Conservation (phyloP, 2,888 invertebrate genomes). For the Protophormia terraenovae region DNA sequence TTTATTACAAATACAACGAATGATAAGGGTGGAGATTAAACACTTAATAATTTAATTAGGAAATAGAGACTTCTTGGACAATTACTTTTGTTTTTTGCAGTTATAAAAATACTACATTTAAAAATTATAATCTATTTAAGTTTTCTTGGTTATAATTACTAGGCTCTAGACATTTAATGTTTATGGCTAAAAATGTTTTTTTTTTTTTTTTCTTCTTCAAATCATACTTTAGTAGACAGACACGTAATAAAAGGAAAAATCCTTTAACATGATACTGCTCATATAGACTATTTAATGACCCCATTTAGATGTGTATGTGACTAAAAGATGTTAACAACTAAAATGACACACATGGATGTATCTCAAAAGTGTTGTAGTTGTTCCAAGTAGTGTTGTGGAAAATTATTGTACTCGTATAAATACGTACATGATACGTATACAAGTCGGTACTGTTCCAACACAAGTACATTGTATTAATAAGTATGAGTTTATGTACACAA, state of each 20-base stretch:
- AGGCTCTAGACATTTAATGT: neutral
- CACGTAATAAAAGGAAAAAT: neutral
- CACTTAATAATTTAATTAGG: too few relatives aligned
- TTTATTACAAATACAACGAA: too few relatives aligned
- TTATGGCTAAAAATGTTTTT: too few relatives aligned
- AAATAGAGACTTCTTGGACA: too few relatives aligned
- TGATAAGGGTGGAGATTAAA: too few relatives aligned
- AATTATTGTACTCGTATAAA: neutral
- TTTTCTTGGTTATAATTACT: neutral
- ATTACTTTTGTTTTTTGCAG: too few relatives aligned
- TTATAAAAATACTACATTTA: too few relatives aligned
- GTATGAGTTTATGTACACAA: neutral
- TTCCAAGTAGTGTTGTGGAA: neutral
- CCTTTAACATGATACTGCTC: neutral
- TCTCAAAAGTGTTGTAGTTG: neutral
- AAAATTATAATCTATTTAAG: too few relatives aligned
- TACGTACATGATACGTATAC: too few relatives aligned
- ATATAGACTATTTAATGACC: conserved; percentile 1
- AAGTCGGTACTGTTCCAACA: too few relatives aligned
- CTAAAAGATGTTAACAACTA: neutral
- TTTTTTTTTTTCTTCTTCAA: too few relatives aligned
- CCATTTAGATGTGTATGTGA: neutral
- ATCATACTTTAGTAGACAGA: neutral
- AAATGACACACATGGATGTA: neutral
- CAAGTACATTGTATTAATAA: too few relatives aligned